Evolutionary conservation across 2,888 invertebrate genomes (phyloP).

Genomic region (Athripsodes cinereus): DNA sequence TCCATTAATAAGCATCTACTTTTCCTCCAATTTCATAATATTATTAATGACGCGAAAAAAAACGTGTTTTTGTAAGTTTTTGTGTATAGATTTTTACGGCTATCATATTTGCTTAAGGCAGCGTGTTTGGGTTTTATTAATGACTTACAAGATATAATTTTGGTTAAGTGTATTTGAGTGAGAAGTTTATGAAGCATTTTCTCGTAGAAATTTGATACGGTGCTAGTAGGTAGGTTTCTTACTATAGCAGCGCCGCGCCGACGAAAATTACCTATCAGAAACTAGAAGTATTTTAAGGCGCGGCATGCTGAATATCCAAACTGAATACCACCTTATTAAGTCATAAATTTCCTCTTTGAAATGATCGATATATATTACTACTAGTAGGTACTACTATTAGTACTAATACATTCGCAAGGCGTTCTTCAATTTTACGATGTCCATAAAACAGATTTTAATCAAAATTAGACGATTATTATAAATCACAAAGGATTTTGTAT

Average conservation of each 20-base stretch:
- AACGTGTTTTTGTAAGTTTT: no score
- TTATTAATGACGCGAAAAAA: no score
- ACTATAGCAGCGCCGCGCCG: no score
- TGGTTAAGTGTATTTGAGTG: constrained; percentile 1
- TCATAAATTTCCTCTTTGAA: constrained; percentile 1
- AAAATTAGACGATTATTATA: not conserved
- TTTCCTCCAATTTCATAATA: no score
- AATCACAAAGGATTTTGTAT: not conserved
- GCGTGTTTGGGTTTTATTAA: constrained; percentile 2
- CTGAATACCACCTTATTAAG: constrained; percentile 5
- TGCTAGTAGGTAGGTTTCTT: no score
- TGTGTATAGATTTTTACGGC: not conserved
- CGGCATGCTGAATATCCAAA: constrained; percentile 4
- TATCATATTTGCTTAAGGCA: constrained; percentile 8
- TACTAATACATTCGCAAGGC: constrained; percentile 1
- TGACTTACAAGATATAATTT: not conserved
- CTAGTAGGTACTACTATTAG: no score
- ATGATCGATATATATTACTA: constrained; percentile 14
- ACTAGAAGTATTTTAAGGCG: no score
- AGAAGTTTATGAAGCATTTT: not conserved
- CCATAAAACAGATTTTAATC: constrained; percentile 1
- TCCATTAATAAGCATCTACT: no score
- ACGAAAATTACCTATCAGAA: no score
- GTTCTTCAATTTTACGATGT: constrained; percentile 3
- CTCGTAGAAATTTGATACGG: constrained; percentile 1